phyloP scores from a whole-genome alignment of 2,888 invertebrate genomes.

The Coronaproctus castanopsis region DNA sequence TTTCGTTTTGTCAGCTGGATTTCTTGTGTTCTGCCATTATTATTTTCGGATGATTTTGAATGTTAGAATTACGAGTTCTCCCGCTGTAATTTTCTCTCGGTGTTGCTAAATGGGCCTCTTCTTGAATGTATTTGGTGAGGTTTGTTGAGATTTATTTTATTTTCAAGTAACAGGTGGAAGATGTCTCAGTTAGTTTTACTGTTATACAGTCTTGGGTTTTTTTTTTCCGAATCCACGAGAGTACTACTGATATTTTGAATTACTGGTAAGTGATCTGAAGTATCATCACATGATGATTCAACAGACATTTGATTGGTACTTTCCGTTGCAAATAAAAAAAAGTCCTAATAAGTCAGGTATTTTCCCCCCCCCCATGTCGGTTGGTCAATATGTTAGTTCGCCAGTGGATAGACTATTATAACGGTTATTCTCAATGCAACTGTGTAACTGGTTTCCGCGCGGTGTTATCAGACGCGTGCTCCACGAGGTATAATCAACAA shows the following conservation, averaged over 20 bases:
- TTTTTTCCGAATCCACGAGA: neutral
- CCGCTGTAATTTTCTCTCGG: no score
- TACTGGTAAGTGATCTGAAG: neutral
- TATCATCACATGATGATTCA: neutral
- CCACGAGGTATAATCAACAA: no score
- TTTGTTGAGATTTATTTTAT: neutral
- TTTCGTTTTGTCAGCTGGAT: no score
- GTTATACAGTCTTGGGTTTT: neutral
- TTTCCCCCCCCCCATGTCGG: neutral
- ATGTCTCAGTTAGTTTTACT: neutral
- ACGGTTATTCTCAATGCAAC: no score
- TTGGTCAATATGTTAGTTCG: neutral
- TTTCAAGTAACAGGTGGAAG: neutral
- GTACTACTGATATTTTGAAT: neutral
- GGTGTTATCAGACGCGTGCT: no score
- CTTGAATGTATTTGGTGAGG: no score
- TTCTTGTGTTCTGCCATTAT: no score
- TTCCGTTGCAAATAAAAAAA: neutral
- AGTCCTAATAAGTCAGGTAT: neutral
- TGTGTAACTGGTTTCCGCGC: no score
- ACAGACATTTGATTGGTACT: neutral
- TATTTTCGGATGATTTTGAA: no score
- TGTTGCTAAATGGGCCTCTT: no score
- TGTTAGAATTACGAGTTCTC: no score
- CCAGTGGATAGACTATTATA: neutral